These are phyloP conservation scores for Drepanosiphum platanoidis DNA, from an alignment of 2,888 invertebrate genomes.

Conservation along the genomic window DNA sequence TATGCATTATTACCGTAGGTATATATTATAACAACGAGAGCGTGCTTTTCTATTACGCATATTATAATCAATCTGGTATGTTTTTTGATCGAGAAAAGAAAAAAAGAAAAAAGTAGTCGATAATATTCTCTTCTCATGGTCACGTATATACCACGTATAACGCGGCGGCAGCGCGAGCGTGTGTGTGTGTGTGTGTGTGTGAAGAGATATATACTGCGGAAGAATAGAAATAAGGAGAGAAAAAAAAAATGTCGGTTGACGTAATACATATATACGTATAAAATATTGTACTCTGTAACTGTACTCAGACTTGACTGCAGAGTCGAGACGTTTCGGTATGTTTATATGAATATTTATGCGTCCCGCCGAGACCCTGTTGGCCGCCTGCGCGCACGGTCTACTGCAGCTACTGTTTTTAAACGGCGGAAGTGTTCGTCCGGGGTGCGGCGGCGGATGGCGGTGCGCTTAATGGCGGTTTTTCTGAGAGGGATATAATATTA, in stretches of 20 bases:
- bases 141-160: slow-evolving; percentile 23
- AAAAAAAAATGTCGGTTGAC: background rate
- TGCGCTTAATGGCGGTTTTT: slow-evolving; percentile 30
- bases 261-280: background rate
- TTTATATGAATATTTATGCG: slow-evolving; percentile 42
- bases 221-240: background rate
- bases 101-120: slow-evolving; percentile 27
- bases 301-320: background rate
- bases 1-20: slow-evolving; percentile 41
- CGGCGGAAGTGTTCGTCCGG: slow-evolving; percentile 57
- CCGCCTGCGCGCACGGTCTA: slow-evolving; percentile 12
- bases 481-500: slow-evolving; percentile 4
- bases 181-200: background rate
- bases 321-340: slow-evolving; percentile 12
- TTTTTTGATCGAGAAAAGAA: slow-evolving; percentile 41
- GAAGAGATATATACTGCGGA: background rate
- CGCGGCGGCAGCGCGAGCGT: background rate
- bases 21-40: slow-evolving; percentile 49
- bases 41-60: slow-evolving; percentile 61
- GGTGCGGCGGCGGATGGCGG: slow-evolving; percentile 13
- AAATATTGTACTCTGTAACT: background rate
- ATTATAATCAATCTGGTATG: slow-evolving; percentile 56
- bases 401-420: slow-evolving; percentile 47
- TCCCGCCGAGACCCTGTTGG: slow-evolving; percentile 17
- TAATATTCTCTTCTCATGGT: slow-evolving; percentile 48